These are phyloP conservation scores for Microctenopoma stevenorrisi DNA, from an alignment of 2,797 vertebrate genomes.

Conservation along the genomic window DNA sequence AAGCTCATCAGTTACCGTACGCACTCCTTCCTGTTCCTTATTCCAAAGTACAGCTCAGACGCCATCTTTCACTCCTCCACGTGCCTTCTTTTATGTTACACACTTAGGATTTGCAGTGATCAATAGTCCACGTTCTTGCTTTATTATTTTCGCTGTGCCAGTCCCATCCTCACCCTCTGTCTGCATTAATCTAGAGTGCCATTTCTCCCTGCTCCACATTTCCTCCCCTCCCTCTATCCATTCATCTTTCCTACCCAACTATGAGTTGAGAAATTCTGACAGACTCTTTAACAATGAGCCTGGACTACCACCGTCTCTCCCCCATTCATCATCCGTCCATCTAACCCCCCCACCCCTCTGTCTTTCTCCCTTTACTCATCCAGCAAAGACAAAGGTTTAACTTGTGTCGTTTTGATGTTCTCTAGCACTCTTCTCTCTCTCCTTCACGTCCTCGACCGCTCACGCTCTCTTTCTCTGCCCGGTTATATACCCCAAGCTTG, in stretches of 20 bases:
- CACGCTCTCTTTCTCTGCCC: slow-evolving; percentile 4
- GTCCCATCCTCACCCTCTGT: not conserved
- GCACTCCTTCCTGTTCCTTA: slow-evolving; percentile 2
- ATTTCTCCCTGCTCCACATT: slow-evolving; percentile 18
- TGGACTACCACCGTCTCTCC: not conserved
- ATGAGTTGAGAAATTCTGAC: slow-evolving; percentile 23
- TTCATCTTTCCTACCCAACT: slow-evolving; percentile 21
- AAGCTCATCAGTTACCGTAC: not conserved
- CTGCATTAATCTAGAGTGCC: not conserved
- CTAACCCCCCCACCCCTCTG: not conserved
- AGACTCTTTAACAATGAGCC: slow-evolving; percentile 12
- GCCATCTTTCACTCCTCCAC: not conserved
- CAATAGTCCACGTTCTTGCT: slow-evolving; percentile 4
- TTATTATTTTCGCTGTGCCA: not conserved
- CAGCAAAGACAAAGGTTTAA: slow-evolving; percentile 15
- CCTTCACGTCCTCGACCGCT: not conserved
- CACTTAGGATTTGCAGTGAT: not conserved
- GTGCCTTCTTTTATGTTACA: not conserved
- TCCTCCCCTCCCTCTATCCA: slow-evolving; percentile 12
- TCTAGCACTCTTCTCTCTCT: not conserved
- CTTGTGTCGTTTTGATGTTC: slow-evolving; percentile 5
- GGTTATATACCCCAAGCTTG: slow-evolving; percentile 12
- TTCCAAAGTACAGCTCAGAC: slow-evolving; percentile 8
- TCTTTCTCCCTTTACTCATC: not conserved
- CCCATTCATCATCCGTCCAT: not conserved